Evolutionary conservation across 1,140 invertebrate species (phyloP).

Genomic region (Drosophila ironensis): DNA sequence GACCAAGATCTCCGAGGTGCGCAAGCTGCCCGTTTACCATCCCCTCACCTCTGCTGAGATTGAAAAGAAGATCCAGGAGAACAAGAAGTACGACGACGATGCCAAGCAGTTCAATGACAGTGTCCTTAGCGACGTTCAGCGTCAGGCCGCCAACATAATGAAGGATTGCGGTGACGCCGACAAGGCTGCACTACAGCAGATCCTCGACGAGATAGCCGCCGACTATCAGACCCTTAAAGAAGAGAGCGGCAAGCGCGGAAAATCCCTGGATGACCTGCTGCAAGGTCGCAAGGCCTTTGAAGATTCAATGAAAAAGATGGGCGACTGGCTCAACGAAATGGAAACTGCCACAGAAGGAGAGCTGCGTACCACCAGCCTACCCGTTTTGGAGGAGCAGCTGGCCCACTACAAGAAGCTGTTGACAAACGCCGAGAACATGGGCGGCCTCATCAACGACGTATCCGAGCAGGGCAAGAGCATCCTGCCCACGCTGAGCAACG

Average conservation of each 20-base stretch:
- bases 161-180: conserved; percentile 91
- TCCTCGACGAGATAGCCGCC: conserved; percentile 87
- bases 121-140: conserved; percentile 88
- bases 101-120: conserved; percentile 90
- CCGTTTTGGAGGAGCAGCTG: conserved; percentile 92
- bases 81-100: conserved; percentile 88
- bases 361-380: conserved; percentile 88
- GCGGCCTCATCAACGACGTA: conserved; percentile 88
- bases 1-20: conserved; percentile 88
- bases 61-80: conserved; percentile 89
- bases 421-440: conserved; percentile 88
- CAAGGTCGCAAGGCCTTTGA: conserved; percentile 91
- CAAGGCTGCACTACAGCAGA: conserved; percentile 85
- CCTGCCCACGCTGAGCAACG: conserved; percentile 90
- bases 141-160: conserved; percentile 88
- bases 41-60: conserved; percentile 88
- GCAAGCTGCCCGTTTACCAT: conserved; percentile 88
- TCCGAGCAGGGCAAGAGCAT: conserved; percentile 91
- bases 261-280: conserved; percentile 87
- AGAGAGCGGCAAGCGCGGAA: conserved; percentile 88
- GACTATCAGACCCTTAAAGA: conserved; percentile 88
- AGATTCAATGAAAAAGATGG: conserved; percentile 89
- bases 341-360: conserved; percentile 92
- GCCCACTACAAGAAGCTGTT: conserved; percentile 91
- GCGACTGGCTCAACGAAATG: conserved; percentile 93